Evolutionary conservation across 1,140 invertebrate genomes (phyloP).

Genomic region (Saccostrea glomerata): DNA sequence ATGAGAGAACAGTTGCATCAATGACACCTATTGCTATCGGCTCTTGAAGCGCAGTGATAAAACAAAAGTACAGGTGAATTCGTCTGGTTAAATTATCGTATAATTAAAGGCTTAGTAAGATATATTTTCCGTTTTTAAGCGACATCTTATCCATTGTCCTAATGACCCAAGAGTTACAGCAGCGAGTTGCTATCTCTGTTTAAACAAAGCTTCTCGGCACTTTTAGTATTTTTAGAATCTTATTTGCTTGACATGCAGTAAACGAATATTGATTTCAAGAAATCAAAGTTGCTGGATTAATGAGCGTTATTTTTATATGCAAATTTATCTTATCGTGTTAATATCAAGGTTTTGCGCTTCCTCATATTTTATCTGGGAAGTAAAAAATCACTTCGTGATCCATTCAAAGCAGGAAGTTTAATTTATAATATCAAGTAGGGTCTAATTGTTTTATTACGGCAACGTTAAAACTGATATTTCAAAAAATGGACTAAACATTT

Average conservation of each 20-base stretch:
- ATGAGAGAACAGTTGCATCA: not conserved
- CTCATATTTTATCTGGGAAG: not conserved
- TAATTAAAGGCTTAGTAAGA: not conserved
- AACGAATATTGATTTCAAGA: not conserved
- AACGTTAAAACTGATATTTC: not conserved
- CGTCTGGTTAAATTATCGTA: not conserved
- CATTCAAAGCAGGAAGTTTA: not conserved
- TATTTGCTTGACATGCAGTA: not conserved
- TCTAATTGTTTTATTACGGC: not conserved
- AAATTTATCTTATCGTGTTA: slow-evolving; percentile 7
- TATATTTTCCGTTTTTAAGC: not conserved
- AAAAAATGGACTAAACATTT: not conserved
- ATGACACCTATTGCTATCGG: not conserved
- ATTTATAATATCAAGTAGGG: not conserved
- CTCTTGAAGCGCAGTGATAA: not conserved
- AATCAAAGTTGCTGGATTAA: slow-evolving; percentile 4
- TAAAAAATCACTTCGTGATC: not conserved
- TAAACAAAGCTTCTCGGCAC: not conserved
- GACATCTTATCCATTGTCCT: not conserved
- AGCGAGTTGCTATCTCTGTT: not conserved
- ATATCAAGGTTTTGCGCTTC: slow-evolving; percentile 18
- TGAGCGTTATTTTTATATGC: slow-evolving; percentile 20
- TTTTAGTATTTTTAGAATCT: slow-evolving; percentile 20
- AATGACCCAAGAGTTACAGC: not conserved
- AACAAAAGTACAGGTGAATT: slow-evolving; percentile 1